Base-by-base conservation (phyloP, 1,140 invertebrate genomes). In the Saccostrea glomerata region DNA sequence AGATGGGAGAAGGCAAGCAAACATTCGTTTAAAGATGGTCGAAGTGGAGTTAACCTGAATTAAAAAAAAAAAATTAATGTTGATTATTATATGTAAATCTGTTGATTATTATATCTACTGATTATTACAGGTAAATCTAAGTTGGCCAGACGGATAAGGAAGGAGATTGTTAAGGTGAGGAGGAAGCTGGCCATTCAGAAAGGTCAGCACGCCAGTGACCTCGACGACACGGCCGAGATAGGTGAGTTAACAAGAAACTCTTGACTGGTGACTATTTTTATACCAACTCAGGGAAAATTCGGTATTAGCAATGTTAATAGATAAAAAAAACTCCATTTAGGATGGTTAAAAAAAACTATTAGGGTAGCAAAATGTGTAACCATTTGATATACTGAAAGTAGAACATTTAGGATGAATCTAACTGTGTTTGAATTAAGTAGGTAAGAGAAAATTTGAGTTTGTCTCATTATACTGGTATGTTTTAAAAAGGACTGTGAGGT, bases 161-260 rank as follows among this genome's bases (percentile, higher is more conserved):
- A 90, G 94, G 95, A 95, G 85, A 95, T 95, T 82, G 90, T 94
- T 5, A 92, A 93, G 87, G 93, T 95, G 17, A 88, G 95, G n/a
- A 89, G 94, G 84, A 95, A 94, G 86, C 85, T 95, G 40, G 94
- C 95, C 11, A 88, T 95, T 54, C 92, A 95, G 87, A 93, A 92
- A 84, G 92, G 92, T 7, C 84, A 90, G 12, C 84, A 88, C 55
- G 70, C 92, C 94, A 88, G 94, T 92, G 94, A 95, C 15, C 88
- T 90, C 0, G 95, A 95, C 82, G 92, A 93, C 70, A 90, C 90
- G n/a, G 84, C 89, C 30, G 92, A 92, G n/a, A 92, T 92, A 88
- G 91, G 93, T 93, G 85, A 84, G 77, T 30, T 17, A 36, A 55
- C 30, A 20, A 25, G 12, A 40, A 77, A n/a, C 7, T 5, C 23